Conservation (phyloP, 1,140 invertebrate species). For the Helicorthomorpha holstii region DNA sequence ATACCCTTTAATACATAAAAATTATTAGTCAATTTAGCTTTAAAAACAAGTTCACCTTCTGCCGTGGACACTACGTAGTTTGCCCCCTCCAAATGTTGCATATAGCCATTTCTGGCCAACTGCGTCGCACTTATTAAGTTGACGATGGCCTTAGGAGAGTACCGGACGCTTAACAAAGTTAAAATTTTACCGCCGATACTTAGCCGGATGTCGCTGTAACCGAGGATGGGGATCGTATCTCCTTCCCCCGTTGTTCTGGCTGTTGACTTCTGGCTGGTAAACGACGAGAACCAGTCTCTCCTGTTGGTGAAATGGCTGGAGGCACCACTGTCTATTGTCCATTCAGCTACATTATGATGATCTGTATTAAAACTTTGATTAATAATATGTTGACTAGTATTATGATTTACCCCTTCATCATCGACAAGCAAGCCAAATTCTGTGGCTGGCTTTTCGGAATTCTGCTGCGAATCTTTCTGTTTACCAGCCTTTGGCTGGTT, state of each 20-base stretch:
- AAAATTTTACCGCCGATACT: neutral
- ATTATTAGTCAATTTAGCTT: neutral
- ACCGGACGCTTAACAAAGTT: neutral
- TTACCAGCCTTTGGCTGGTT: too few species aligned
- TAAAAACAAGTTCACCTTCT: neutral
- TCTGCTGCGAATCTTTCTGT: too few species aligned
- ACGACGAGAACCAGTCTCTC: neutral
- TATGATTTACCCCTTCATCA: too few species aligned
- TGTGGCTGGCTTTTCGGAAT: too few species aligned
- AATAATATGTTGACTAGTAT: too few species aligned
- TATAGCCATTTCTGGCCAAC: neutral
- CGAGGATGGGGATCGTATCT: neutral
- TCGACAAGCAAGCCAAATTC: too few species aligned
- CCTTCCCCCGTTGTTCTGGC: neutral
- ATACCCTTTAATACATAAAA: neutral
- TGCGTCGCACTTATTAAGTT: neutral
- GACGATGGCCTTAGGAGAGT: neutral
- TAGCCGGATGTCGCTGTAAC: neutral
- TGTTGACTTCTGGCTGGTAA: neutral
- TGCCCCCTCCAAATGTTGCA: neutral
- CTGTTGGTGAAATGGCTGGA: neutral
- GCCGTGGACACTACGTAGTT: neutral
- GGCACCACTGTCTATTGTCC: neutral
- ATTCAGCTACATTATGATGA: neutral
- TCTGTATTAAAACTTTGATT: neutral